These are phyloP conservation scores for Myocastor coypus DNA, from an alignment of 2,113 vertebrate genomes.

Conservation along the genomic window DNA sequence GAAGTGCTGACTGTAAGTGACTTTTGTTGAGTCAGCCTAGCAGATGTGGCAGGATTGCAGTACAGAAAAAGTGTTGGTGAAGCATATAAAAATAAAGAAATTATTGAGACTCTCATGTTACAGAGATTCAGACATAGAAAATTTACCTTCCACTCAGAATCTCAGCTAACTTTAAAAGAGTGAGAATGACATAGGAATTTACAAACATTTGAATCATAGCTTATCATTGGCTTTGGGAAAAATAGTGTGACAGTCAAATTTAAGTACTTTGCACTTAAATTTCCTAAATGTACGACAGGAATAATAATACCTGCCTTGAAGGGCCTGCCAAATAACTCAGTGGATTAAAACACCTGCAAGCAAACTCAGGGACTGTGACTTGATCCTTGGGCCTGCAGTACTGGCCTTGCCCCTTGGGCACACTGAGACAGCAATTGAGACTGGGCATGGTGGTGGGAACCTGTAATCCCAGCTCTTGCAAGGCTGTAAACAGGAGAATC, in stretches of 20 bases:
- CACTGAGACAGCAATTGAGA: too few species aligned
- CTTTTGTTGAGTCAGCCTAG: slow-evolving; percentile 43
- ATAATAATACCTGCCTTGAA: not conserved
- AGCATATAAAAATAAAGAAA: slow-evolving; percentile 31
- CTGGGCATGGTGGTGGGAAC: too few species aligned
- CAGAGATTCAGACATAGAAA: not conserved
- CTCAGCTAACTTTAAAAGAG: not conserved
- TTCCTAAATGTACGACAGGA: not conserved
- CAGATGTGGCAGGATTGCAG: slow-evolving; percentile 32
- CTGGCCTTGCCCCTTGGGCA: too few species aligned
- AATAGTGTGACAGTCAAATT: not conserved
- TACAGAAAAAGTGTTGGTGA: not conserved
- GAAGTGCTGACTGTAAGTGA: slow-evolving; percentile 63
- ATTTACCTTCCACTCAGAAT: slow-evolving; percentile 41
- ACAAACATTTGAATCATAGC: not conserved
- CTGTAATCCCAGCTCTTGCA: too few species aligned
- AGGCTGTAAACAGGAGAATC: too few species aligned
- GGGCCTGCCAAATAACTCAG: too few species aligned
- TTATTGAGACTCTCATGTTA: slow-evolving; percentile 38
- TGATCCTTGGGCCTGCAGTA: too few species aligned
- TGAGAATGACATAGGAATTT: slow-evolving; percentile 25
- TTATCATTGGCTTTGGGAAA: not conserved
- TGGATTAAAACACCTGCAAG: too few species aligned
- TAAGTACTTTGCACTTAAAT: not conserved
- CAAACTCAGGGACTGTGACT: too few species aligned